Percentiles rank a stretch among this genome's conserved stretches.
Conservation (phyloP, 2,888 invertebrate species). For the Aporophyla lueneburgensis region DNA sequence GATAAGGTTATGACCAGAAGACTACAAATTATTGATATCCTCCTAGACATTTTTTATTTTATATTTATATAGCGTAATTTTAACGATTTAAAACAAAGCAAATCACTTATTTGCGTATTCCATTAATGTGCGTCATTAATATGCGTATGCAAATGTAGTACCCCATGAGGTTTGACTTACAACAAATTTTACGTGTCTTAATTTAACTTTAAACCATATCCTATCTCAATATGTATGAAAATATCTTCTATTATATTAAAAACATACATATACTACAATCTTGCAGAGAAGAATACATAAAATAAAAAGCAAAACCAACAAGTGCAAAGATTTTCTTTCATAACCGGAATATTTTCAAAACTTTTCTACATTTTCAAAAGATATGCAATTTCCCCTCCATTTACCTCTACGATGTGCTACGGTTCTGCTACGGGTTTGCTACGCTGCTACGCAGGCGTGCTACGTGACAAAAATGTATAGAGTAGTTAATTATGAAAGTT, state of each 20-base stretch:
- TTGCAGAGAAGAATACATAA: neutral
- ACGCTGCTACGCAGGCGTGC: slow-evolving; percentile 23
- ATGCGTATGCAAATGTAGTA: too few species aligned
- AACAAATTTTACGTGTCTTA: too few species aligned
- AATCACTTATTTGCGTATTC: too few species aligned
- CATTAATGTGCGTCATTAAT: too few species aligned
- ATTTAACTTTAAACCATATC: too few species aligned
- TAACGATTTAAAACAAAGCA: too few species aligned
- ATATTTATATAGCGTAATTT: neutral
- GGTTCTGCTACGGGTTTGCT: slow-evolving; percentile 13
- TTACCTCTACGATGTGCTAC: slow-evolving; percentile 39
- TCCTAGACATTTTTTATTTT: too few species aligned
- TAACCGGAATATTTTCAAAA: slow-evolving; percentile 12
- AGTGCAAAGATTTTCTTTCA: neutral
- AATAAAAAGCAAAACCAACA: neutral
- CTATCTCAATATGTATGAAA: too few species aligned
- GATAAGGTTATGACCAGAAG: neutral
- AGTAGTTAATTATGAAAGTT: slow-evolving; percentile 64
- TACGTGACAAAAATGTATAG: slow-evolving; percentile 77
- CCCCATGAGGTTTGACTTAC: too few species aligned
- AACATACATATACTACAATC: too few species aligned
- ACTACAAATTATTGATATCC: neutral
- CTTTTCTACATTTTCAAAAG: slow-evolving; percentile 22
- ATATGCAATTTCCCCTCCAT: slow-evolving; percentile 30
- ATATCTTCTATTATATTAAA: too few species aligned